Evolutionary conservation across 2,888 invertebrate species (phyloP).

Genomic region (Alviniconcha strummeri): DNA sequence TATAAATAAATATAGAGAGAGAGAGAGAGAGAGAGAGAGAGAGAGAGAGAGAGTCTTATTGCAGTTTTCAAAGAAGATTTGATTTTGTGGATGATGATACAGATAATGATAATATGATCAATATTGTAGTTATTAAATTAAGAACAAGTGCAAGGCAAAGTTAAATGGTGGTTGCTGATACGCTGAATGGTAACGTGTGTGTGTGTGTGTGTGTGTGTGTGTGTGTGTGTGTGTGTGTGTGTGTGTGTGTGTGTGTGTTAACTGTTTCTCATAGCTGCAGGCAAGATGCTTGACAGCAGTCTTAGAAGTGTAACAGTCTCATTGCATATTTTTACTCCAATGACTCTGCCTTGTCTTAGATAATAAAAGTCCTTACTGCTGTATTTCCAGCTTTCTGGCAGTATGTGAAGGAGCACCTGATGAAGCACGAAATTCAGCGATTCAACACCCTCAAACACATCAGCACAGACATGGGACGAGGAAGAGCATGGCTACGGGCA

Average conservation of each 20-base stretch:
- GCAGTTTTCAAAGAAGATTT: too few species aligned
- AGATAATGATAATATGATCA: too few species aligned
- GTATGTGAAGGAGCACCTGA: constrained; percentile 80
- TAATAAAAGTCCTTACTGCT: not conserved
- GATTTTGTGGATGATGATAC: too few species aligned
- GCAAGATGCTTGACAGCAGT: too few species aligned
- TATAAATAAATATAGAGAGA: not conserved
- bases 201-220: not conserved
- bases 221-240: not conserved
- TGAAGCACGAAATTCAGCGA: constrained; percentile 80
- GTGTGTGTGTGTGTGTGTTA: not conserved
- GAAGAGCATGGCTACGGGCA: constrained; percentile 91
- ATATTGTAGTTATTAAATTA: too few species aligned
- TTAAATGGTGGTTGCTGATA: not conserved
- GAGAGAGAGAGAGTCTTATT: not conserved
- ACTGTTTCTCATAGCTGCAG: not conserved
- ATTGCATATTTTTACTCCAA: not conserved
- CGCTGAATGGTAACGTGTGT: not conserved
- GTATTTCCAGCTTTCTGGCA: constrained; percentile 73
- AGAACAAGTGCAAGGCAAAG: too few species aligned
- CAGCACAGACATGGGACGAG: constrained; percentile 86
- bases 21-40: not conserved
- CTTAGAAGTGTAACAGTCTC: too few species aligned
- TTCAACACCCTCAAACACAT: constrained; percentile 82
- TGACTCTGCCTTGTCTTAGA: not conserved